These are phyloP conservation scores for Phorcus lineatus DNA, from an alignment of 2,888 invertebrate genomes.

Conservation along the genomic window DNA sequence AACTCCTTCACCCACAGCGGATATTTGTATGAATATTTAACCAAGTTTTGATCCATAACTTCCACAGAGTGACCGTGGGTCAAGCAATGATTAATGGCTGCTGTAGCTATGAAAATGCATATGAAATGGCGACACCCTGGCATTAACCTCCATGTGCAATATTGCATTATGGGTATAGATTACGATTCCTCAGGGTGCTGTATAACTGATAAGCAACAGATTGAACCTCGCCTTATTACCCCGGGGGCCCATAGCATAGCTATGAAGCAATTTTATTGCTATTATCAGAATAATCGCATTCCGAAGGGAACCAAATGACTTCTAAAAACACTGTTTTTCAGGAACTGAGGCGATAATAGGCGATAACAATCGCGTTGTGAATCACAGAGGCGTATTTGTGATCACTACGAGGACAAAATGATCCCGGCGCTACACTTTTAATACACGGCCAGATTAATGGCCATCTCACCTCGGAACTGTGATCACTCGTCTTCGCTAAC, in stretches of 20 bases:
- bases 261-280: slow-evolving; percentile 21
- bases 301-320: slow-evolving; percentile 21
- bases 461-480: too few species aligned
- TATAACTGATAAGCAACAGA: slow-evolving; percentile 20
- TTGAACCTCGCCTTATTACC: not conserved
- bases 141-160: slow-evolving; percentile 24
- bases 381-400: slow-evolving; percentile 14
- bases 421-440: not conserved
- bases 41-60: not conserved
- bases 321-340: slow-evolving; percentile 18
- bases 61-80: not conserved
- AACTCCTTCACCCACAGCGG: too few species aligned
- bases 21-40: slow-evolving; percentile 18
- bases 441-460: too few species aligned
- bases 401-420: not conserved
- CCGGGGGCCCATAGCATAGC: not conserved
- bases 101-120: slow-evolving; percentile 19
- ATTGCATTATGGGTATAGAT: slow-evolving; percentile 25
- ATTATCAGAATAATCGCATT: slow-evolving; percentile 24
- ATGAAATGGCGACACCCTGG: not conserved
- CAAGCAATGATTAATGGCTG: not conserved
- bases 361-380: slow-evolving; percentile 15
- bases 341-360: slow-evolving; percentile 14
- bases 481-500: too few species aligned
- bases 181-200: slow-evolving; percentile 18